Evolutionary conservation across 2,113 vertebrate species (phyloP).

Genomic region (Cisticola juncidis): DNA sequence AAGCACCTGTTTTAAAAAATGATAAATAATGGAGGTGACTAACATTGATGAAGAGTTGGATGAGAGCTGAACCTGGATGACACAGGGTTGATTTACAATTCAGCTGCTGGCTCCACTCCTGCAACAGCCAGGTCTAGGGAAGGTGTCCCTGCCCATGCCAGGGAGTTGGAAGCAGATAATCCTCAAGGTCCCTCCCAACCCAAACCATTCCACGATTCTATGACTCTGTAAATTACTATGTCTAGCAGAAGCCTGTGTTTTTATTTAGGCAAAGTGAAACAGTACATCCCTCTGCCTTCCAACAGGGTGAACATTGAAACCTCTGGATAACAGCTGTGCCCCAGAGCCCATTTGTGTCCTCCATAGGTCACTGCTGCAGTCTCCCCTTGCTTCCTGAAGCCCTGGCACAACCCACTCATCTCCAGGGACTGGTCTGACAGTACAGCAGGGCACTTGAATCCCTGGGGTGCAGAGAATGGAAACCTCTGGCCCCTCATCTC

Average conservation of each 20-base stretch:
- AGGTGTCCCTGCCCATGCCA: neutral
- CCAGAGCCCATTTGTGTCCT: neutral
- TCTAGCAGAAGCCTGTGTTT: neutral
- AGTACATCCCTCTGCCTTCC: neutral
- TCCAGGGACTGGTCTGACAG: neutral
- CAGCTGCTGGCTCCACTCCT: neutral
- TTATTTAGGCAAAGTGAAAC: neutral
- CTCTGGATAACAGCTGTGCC: neutral
- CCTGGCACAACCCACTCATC: neutral
- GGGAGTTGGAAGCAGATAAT: neutral
- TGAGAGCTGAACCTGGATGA: neutral
- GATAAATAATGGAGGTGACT: neutral
- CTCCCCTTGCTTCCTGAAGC: neutral
- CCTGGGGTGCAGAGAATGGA: neutral
- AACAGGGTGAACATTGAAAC: fast-evolving
- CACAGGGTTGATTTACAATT: neutral
- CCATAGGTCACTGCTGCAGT: neutral
- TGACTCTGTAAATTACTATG: neutral
- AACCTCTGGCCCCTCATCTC: fast-evolving
- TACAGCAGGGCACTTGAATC: neutral
- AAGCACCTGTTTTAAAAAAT: neutral
- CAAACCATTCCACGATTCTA: neutral
- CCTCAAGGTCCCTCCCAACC: neutral
- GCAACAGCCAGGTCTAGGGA: neutral
- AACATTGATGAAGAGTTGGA: neutral